Conservation (phyloP, 2,797 vertebrate genomes). For the Artibeus jamaicensis region DNA sequence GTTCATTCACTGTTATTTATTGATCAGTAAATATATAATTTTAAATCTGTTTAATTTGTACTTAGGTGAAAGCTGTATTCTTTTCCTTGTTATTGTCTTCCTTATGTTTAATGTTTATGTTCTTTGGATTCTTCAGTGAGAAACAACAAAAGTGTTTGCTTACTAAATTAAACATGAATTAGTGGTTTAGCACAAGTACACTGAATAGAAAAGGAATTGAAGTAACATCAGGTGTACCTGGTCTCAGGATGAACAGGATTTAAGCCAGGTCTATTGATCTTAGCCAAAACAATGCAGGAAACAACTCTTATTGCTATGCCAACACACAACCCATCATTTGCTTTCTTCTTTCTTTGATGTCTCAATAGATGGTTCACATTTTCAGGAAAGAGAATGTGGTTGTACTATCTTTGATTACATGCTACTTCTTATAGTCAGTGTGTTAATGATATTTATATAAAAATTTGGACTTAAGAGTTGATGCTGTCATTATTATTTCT, state of each 20-base stretch:
- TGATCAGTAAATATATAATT: neutral
- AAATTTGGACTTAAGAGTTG: neutral
- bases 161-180: neutral
- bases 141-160: neutral
- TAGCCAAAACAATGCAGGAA: neutral
- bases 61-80: neutral
- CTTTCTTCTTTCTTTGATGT: neutral
- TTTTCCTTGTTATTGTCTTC: neutral
- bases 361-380: neutral
- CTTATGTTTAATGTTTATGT: neutral
- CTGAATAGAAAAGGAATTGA: neutral
- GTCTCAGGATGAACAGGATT: neutral
- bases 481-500: neutral
- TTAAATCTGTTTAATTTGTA: neutral
- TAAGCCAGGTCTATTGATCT: neutral
- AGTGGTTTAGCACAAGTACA: neutral
- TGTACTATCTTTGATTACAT: neutral
- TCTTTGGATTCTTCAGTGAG: neutral
- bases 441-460: neutral
- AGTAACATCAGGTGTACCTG: neutral
- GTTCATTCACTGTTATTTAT: neutral
- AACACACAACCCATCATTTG: neutral
- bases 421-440: neutral
- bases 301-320: neutral
- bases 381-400: neutral